phyloP scores from a whole-genome alignment of 2,797 vertebrate species.

The Hyperoplus lanceolatus region DNA sequence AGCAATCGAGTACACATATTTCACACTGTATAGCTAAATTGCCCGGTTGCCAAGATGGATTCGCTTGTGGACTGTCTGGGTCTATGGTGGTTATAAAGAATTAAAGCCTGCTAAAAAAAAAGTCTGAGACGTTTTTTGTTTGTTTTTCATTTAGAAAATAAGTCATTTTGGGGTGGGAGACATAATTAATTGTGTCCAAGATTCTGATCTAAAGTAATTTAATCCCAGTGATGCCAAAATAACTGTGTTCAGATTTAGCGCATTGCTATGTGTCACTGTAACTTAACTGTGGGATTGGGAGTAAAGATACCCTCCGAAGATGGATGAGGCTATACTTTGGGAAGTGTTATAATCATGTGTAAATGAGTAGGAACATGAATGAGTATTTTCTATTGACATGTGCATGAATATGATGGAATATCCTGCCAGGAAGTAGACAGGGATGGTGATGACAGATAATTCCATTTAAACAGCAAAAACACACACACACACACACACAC shows the following conservation, averaged over 20 bases:
- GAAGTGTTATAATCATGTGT: constrained; percentile 32
- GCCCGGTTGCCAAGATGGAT: constrained; percentile 58
- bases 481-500: constrained; percentile 15
- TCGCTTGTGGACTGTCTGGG: constrained; percentile 49
- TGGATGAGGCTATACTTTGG: constrained; percentile 37
- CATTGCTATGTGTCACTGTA: constrained; percentile 29
- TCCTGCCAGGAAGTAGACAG: constrained; percentile 41
- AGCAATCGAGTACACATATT: constrained; percentile 53
- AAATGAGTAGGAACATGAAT: constrained; percentile 50
- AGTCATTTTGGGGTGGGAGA: no score
- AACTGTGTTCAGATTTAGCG: constrained; percentile 25
- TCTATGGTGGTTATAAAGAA: constrained; percentile 66
- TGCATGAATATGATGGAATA: constrained; percentile 40
- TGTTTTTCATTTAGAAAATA: no score
- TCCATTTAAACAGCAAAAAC: constrained; percentile 47
- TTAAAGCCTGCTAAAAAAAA: constrained; percentile 48
- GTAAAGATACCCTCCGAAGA: constrained; percentile 20
- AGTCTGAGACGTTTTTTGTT: no score
- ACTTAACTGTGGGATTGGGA: not conserved
- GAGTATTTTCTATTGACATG: constrained; percentile 44
- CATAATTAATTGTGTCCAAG: constrained; percentile 1
- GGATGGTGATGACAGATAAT: constrained; percentile 59
- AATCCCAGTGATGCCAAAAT: constrained; percentile 15
- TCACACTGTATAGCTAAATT: constrained; percentile 42
- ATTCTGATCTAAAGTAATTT: constrained; percentile 21